These are phyloP conservation scores for Cavia aperea DNA, from an alignment of 2,113 vertebrate species.

Conservation along the genomic window DNA sequence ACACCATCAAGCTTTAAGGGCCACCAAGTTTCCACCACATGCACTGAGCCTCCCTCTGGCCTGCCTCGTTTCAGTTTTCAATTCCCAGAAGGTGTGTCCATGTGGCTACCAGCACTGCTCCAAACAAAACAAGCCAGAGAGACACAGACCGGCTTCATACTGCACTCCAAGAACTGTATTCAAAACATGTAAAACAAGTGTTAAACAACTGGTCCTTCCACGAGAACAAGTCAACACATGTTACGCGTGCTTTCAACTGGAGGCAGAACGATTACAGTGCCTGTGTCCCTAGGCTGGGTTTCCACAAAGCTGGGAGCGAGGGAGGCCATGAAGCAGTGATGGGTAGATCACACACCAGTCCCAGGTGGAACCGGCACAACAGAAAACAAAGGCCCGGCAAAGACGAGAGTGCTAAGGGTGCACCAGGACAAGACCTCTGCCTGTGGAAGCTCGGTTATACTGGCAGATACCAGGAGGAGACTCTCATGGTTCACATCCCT, in stretches of 20 bases:
- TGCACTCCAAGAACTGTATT: slow-evolving; percentile 18
- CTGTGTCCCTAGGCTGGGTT: neutral
- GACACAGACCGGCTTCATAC: neutral
- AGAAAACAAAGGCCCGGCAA: slow-evolving; percentile 35
- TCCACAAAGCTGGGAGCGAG: slow-evolving; percentile 31
- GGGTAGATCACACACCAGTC: neutral
- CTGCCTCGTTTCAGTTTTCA: neutral
- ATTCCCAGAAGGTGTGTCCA: neutral
- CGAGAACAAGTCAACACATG: neutral
- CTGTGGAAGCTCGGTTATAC: slow-evolving; percentile 24
- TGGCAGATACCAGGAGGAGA: slow-evolving; percentile 8
- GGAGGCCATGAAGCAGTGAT: neutral
- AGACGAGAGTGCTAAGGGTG: neutral
- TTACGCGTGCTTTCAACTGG: neutral
- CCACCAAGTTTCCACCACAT: neutral
- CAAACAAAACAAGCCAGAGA: neutral
- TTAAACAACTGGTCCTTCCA: neutral
- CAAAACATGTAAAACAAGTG: neutral
- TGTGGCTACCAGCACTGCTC: neutral
- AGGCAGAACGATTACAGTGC: neutral
- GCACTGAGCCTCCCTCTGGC: neutral
- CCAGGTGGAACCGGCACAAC: neutral
- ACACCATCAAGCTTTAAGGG: neutral
- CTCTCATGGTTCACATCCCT: neutral
- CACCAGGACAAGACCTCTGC: neutral